Percentiles rank a stretch among this genome's conserved stretches.
These are phyloP conservation scores for Neofelis nebulosa DNA, from an alignment of 2,113 vertebrate genomes.

Conservation along the genomic window DNA sequence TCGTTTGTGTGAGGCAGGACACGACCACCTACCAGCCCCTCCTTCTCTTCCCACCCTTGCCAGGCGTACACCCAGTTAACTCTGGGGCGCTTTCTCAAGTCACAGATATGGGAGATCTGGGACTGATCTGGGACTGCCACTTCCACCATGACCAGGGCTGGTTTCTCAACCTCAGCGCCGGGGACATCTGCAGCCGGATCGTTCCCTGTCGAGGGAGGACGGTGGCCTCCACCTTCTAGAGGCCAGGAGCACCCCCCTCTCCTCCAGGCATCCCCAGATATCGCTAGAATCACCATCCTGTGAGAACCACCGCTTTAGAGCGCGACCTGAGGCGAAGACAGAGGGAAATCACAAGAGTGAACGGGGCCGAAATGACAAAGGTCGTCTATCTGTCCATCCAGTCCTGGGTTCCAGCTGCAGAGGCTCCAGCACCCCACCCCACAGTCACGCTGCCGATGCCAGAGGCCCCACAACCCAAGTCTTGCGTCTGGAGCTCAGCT, in stretches of 20 bases:
- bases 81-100: background rate
- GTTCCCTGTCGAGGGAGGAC: rapidly evolving
- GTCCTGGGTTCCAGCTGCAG: background rate
- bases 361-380: background rate
- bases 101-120: background rate
- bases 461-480: background rate
- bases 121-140: background rate
- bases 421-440: background rate
- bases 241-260: background rate
- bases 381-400: background rate
- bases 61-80: background rate
- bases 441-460: rapidly evolving
- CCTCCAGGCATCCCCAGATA: background rate
- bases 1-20: background rate
- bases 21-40: rapidly evolving
- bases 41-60: background rate
- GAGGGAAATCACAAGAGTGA: background rate
- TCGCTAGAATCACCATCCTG: background rate
- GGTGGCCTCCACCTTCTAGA: background rate
- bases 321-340: background rate
- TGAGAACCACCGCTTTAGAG: background rate
- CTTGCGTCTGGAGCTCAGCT: background rate
- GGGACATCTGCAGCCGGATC: rapidly evolving
- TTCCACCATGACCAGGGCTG: rapidly evolving
- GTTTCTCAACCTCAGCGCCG: background rate